Evolutionary conservation across 2,888 invertebrate species (phyloP).

Genomic region (Timandra comae): DNA sequence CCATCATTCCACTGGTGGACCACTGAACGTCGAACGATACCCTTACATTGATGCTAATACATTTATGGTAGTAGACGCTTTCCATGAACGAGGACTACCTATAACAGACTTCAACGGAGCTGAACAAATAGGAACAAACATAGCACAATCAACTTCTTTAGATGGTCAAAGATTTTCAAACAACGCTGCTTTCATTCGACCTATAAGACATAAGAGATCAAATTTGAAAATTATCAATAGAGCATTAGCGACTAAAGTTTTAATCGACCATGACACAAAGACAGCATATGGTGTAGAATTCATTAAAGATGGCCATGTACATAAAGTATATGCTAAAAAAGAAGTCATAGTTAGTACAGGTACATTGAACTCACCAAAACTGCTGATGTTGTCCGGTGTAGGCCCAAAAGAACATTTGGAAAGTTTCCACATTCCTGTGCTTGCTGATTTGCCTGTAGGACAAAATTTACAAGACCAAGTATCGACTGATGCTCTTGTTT

Average conservation of each 20-base stretch:
- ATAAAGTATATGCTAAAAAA: conserved; percentile 42
- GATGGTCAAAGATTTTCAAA: conserved; percentile 78
- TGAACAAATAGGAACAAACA: conserved; percentile 73
- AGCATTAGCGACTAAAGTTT: conserved; percentile 70
- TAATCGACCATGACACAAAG: conserved; percentile 63
- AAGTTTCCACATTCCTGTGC: conserved; percentile 34
- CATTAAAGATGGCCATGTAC: conserved; percentile 22
- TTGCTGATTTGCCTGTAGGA: conserved; percentile 50
- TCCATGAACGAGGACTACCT: conserved; percentile 76
- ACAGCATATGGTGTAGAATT: conserved; percentile 48
- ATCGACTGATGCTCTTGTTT: conserved; percentile 60
- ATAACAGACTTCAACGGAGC: conserved; percentile 74
- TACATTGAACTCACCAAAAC: conserved; percentile 46
- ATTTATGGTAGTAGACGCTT: conserved; percentile 71
- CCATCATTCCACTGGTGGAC: conserved; percentile 78
- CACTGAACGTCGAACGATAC: conserved; percentile 76
- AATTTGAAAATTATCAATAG: conserved; percentile 69
- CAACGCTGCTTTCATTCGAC: conserved; percentile 80
- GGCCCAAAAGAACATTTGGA: conserved; percentile 47
- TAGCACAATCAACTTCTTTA: conserved; percentile 72
- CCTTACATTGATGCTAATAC: conserved; percentile 78
- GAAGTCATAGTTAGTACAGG: conserved; percentile 55
- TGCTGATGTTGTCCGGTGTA: conserved; percentile 56
- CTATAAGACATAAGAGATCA: conserved; percentile 71
- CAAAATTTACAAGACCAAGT: conserved; percentile 58